phyloP scores from a whole-genome alignment of 2,797 vertebrate genomes.

The Phoebastria nigripes region DNA sequence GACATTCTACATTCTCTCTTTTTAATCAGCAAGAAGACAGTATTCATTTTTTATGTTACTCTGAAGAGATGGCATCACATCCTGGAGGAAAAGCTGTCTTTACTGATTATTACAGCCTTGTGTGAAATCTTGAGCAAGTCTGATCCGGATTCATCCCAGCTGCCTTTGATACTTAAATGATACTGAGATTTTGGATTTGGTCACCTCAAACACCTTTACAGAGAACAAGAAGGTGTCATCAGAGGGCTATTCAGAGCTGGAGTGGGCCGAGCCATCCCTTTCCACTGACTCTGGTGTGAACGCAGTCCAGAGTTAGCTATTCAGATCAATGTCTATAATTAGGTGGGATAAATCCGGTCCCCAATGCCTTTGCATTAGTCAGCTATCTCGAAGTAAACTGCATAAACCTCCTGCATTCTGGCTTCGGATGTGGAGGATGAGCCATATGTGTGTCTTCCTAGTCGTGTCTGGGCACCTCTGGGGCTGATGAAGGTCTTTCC shows the following conservation, averaged over 20 bases:
- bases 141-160: not conserved
- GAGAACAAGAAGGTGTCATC: not conserved
- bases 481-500: not conserved
- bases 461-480: not conserved
- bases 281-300: not conserved
- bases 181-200: not conserved
- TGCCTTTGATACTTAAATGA: not conserved
- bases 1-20: not conserved
- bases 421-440: rapidly evolving
- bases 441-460: rapidly evolving
- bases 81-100: not conserved
- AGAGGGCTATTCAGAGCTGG: not conserved
- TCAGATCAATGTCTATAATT: not conserved
- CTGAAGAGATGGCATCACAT: not conserved
- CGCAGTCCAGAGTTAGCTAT: not conserved
- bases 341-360: not conserved
- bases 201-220: not conserved
- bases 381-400: not conserved
- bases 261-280: not conserved
- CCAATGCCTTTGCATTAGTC: not conserved
- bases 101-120: not conserved
- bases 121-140: not conserved
- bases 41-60: not conserved
- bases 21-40: not conserved
- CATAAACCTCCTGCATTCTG: not conserved